Conservation (phyloP, 2,797 vertebrate species). For the Sebastes minor region DNA sequence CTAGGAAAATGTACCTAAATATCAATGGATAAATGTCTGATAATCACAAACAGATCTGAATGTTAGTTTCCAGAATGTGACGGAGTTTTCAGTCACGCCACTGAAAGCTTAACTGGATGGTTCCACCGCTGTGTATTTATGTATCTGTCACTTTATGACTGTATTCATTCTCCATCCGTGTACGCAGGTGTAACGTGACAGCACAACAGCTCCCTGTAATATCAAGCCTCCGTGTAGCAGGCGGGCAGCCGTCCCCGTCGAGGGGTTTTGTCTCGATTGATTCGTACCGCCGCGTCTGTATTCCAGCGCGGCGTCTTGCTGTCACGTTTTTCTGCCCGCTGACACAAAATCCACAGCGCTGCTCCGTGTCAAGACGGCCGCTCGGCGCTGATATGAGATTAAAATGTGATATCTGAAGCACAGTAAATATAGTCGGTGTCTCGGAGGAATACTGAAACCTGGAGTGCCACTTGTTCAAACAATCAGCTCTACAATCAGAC, state of each 20-base stretch:
- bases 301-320: not conserved
- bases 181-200: not conserved
- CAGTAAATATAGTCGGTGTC: constrained; percentile 1
- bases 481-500: not conserved
- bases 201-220: not conserved
- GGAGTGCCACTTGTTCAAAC: constrained; percentile 2
- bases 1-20: not conserved
- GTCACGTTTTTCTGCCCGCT: constrained; percentile 5
- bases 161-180: not conserved
- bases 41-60: too few species aligned
- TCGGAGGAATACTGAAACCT: constrained; percentile 3
- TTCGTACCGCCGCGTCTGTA: not conserved
- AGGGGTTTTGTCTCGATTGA: not conserved
- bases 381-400: constrained; percentile 20
- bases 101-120: not conserved
- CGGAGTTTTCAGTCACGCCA: not conserved
- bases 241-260: not conserved
- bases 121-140: not conserved
- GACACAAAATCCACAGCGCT: constrained; percentile 2
- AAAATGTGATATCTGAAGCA: constrained; percentile 26
- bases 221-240: not conserved
- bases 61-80: not conserved
- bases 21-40: not conserved
- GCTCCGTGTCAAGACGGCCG: not conserved
- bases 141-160: constrained; percentile 1